phyloP scores from a whole-genome alignment of 2,888 invertebrate species.

The Allophyes oxyacanthae region DNA sequence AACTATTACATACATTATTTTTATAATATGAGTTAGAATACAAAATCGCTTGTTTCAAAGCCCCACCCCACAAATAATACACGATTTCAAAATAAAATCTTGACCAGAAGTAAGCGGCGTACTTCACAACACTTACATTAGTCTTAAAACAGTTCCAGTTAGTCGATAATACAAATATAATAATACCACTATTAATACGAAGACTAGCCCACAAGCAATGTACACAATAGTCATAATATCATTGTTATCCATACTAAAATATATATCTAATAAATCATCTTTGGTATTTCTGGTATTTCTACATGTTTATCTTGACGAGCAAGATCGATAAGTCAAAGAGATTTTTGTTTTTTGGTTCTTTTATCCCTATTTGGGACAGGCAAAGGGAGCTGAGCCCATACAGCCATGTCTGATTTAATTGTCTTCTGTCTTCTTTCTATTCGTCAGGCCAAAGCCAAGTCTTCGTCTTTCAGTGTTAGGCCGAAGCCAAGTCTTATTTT shows the following conservation, averaged over 20 bases:
- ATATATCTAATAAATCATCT: constrained; percentile 10
- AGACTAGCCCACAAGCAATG: background rate
- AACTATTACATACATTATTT: no score
- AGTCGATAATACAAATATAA: constrained; percentile 19
- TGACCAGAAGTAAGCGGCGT: background rate
- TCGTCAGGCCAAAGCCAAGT: no score
- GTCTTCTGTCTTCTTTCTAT: no score
- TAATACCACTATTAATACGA: background rate
- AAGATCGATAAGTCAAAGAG: no score
- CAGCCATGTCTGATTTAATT: no score
- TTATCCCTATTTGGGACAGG: no score
- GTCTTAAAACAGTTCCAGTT: constrained; percentile 14
- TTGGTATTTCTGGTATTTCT: no score
- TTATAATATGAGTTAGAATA: no score
- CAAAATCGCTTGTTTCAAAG: constrained; percentile 18
- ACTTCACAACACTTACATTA: constrained; percentile 22
- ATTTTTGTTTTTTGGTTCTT: no score
- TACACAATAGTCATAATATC: constrained; percentile 1
- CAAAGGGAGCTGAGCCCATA: no score
- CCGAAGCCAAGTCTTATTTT: no score
- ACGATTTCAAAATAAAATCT: constrained; percentile 19
- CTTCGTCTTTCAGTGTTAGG: no score
- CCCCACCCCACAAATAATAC: constrained; percentile 23
- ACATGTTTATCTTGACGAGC: background rate
- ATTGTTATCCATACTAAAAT: constrained; percentile 29